Conservation (phyloP, 2,113 vertebrate species). For the Diadophis punctatus region DNA sequence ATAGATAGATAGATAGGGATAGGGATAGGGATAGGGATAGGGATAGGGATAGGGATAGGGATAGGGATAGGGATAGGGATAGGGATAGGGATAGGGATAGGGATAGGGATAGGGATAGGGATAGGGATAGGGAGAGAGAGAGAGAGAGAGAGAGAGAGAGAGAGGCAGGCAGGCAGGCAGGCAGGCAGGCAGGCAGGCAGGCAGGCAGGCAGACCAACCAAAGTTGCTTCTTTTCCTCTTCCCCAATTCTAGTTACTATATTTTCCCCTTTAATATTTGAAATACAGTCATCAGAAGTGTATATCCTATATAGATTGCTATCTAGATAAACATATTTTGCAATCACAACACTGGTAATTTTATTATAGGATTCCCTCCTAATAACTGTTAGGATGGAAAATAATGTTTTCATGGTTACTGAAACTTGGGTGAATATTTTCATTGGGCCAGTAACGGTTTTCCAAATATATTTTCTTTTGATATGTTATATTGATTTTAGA, state of each 20-base stretch:
- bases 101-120: too few species aligned
- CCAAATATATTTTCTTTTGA: neutral
- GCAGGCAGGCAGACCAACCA: neutral
- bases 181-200: neutral
- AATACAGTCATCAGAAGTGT: neutral
- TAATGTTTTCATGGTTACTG: neutral
- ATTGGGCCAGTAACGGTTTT: neutral
- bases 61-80: too few species aligned
- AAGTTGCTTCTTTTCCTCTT: neutral
- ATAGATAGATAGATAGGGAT: too few species aligned
- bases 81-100: too few species aligned
- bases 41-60: too few species aligned
- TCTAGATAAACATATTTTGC: neutral
- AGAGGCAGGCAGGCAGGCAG: too few species aligned
- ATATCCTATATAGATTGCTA: neutral
- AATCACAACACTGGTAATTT: neutral
- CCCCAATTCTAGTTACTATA: neutral
- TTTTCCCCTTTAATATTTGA: neutral
- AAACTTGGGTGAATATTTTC: neutral
- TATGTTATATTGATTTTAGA: neutral
- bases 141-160: too few species aligned
- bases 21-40: too few species aligned
- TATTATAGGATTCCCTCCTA: neutral
- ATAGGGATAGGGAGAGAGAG: too few species aligned
- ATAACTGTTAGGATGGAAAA: neutral